Evolutionary conservation across 2,797 vertebrate species (phyloP).

Genomic region (Rhabdomys pumilio): DNA sequence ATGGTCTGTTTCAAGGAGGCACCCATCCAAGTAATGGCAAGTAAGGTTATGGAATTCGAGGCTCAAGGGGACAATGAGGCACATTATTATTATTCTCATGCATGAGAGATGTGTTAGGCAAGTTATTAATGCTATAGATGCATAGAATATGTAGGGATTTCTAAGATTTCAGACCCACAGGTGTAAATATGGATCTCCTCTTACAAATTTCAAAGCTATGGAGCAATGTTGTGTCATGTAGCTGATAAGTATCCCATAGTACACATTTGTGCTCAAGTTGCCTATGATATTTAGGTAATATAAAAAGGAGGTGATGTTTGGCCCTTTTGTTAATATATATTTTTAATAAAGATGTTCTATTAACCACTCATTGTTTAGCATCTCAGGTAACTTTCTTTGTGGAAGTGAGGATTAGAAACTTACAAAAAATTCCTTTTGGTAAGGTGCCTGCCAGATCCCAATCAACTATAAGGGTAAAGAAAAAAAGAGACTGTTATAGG

Average conservation of each 20-base stretch:
- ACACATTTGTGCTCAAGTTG: neutral
- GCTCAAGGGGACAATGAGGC: neutral
- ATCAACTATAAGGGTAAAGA: neutral
- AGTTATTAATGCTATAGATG: neutral
- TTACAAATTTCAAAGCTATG: neutral
- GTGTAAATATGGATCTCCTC: neutral
- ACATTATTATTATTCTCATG: neutral
- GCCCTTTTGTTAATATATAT: neutral
- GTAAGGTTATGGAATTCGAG: neutral
- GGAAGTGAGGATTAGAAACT: neutral
- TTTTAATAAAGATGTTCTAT: neutral
- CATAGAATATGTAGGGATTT: too few relatives aligned
- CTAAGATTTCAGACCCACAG: neutral
- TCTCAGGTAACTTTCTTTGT: neutral
- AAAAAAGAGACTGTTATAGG: neutral
- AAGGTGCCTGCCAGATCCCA: neutral
- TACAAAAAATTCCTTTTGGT: neutral
- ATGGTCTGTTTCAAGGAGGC: neutral
- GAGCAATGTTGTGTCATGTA: neutral
- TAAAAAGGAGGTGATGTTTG: neutral
- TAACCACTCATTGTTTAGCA: neutral
- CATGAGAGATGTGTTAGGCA: neutral
- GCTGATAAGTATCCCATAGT: neutral
- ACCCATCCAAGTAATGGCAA: neutral
- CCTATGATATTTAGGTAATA: neutral